Conservation (phyloP, 2,113 vertebrate genomes). For the Rhabdornis inornatus region DNA sequence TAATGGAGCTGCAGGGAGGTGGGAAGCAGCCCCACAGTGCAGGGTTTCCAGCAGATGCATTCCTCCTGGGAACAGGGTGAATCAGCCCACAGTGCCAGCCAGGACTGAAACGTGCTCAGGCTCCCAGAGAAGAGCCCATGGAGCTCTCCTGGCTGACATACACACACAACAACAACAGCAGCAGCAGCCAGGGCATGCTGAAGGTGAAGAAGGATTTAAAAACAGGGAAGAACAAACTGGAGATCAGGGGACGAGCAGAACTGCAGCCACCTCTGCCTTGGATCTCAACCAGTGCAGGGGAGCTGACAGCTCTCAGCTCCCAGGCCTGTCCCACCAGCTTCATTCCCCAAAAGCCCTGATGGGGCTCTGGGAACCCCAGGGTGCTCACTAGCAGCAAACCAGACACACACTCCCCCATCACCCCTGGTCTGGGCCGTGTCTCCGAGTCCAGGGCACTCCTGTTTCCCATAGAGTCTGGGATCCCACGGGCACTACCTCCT, state of each 20-base stretch:
- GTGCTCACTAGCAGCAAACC: conserved; percentile 58
- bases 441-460: neutral
- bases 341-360: neutral
- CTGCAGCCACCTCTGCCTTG: neutral
- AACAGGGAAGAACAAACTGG: neutral
- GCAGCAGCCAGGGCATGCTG: conserved; percentile 37
- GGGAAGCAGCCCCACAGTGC: neutral
- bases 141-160: neutral
- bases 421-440: neutral
- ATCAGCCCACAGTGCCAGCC: neutral
- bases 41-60: neutral
- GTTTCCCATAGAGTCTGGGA: neutral
- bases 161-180: conserved; percentile 37
- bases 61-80: neutral
- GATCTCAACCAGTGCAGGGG: neutral
- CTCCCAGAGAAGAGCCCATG: neutral
- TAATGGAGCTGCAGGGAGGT: neutral
- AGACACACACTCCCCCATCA: neutral
- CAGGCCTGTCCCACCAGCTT: neutral
- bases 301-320: neutral
- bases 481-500: conserved; percentile 80
- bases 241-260: neutral
- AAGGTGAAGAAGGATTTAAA: neutral
- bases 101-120: neutral
- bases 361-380: neutral